phyloP scores from a whole-genome alignment of 1,140 invertebrate genomes.

The Venturia canescens region DNA sequence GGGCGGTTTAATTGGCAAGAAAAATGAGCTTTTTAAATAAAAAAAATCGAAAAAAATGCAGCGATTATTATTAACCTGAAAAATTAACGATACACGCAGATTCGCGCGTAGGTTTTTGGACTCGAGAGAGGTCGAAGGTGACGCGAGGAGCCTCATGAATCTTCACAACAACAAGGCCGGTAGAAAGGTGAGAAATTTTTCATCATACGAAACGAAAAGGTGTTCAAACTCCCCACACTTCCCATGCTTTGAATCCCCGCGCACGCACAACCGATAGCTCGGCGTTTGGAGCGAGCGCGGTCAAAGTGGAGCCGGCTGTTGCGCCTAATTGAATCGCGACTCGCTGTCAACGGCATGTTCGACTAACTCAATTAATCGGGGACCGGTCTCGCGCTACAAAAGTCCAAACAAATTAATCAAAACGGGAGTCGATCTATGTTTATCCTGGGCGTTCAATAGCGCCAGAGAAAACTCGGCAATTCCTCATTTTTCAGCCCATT shows the following conservation, averaged over 20 bases:
- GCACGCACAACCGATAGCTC: not conserved
- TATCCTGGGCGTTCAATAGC: not conserved
- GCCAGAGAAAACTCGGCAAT: not conserved
- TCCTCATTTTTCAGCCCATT: not conserved
- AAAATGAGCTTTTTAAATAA: too few relatives aligned
- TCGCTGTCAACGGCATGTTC: conserved; percentile 26
- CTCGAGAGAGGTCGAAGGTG: conserved; percentile 88
- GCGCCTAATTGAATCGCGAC: conserved; percentile 21
- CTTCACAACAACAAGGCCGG: conserved; percentile 97
- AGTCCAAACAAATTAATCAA: conserved; percentile 43
- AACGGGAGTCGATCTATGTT: not conserved
- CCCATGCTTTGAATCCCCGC: too few relatives aligned
- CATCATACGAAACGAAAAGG: not conserved
- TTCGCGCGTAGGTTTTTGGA: conserved; percentile 91
- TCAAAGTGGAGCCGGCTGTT: conserved; percentile 20
- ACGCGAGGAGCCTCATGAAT: conserved; percentile 95
- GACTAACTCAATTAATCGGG: conserved; percentile 36
- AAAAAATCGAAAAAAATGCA: too few relatives aligned
- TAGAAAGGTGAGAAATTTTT: conserved; percentile 84
- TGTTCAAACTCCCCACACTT: too few relatives aligned
- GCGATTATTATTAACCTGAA: too few relatives aligned
- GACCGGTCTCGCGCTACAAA: not conserved
- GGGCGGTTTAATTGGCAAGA: too few relatives aligned
- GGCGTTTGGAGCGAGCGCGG: too few relatives aligned
- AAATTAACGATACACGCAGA: conserved; percentile 63